phyloP scores from a whole-genome alignment of 2,113 vertebrate species.

The Hystrix cristata region DNA sequence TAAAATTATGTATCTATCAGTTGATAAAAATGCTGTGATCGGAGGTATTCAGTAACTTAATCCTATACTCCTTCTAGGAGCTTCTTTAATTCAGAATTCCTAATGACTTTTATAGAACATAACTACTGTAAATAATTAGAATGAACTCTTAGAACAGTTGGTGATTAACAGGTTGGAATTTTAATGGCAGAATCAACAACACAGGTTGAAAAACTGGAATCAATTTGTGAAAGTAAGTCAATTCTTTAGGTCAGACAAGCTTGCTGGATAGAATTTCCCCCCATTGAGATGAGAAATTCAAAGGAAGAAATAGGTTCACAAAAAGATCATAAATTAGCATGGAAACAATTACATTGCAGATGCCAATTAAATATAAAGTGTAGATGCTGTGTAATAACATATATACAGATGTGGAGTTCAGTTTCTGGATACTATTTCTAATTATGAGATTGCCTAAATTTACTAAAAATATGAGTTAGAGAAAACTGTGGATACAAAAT shows the following conservation, averaged over 20 bases:
- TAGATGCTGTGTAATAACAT: background rate
- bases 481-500: background rate
- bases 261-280: background rate
- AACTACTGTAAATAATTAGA: background rate
- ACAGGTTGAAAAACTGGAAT: background rate
- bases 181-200: background rate
- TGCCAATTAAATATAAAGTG: background rate
- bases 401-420: background rate
- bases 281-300: background rate
- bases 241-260: background rate
- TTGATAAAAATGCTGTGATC: background rate
- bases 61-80: background rate
- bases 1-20: background rate
- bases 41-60: background rate
- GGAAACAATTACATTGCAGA: background rate
- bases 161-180: background rate
- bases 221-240: background rate
- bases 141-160: background rate
- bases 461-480: background rate
- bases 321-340: background rate
- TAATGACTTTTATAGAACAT: background rate
- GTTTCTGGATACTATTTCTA: background rate
- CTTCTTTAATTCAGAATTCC: background rate
- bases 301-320: background rate
- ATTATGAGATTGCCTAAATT: background rate